Percentiles rank a stretch among this genome's conserved stretches.
phyloP scores from a whole-genome alignment of 2,797 vertebrate species.

The Betta splendens region DNA sequence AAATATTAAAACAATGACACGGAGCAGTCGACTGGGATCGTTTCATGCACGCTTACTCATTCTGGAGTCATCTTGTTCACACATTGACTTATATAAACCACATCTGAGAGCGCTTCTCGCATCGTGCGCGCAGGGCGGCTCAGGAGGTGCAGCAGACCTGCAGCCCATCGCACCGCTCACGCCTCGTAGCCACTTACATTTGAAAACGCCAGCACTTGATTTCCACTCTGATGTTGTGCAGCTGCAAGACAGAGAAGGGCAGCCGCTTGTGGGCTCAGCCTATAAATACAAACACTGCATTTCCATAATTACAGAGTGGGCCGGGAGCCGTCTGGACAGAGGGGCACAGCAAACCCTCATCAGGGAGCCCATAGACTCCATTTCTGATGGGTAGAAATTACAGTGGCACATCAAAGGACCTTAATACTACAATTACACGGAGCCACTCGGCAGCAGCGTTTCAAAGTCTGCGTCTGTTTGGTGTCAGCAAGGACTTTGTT shows the following conservation, averaged over 20 bases:
- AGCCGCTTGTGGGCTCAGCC: slow-evolving; percentile 89
- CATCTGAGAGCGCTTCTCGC: slow-evolving; percentile 45
- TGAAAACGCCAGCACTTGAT: slow-evolving; percentile 78
- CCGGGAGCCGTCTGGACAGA: slow-evolving; percentile 86
- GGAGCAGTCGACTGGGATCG: slow-evolving; percentile 29
- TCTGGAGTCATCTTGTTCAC: slow-evolving; percentile 35
- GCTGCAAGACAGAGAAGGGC: slow-evolving; percentile 85
- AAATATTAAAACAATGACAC: slow-evolving; percentile 86
- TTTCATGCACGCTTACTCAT: neutral
- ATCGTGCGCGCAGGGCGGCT: slow-evolving; percentile 27
- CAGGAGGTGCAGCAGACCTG: slow-evolving; percentile 46
- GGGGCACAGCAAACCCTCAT: slow-evolving; percentile 80
- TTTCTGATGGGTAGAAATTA: slow-evolving; percentile 80
- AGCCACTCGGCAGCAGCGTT: slow-evolving; percentile 63
- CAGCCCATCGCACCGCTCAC: slow-evolving; percentile 49
- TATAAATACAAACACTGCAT: slow-evolving; percentile 96
- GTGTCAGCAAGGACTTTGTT: slow-evolving; percentile 65
- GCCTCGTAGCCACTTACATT: slow-evolving; percentile 62
- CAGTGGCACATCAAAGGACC: slow-evolving; percentile 78
- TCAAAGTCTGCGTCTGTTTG: slow-evolving; percentile 69
- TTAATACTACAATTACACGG: slow-evolving; percentile 82
- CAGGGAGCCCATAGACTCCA: slow-evolving; percentile 78
- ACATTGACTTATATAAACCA: slow-evolving; percentile 43
- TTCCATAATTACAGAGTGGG: slow-evolving; percentile 91
- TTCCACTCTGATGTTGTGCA: slow-evolving; percentile 88